Base-by-base conservation (phyloP, 2,113 vertebrate species). In the Porphyrio hochstetteri region DNA sequence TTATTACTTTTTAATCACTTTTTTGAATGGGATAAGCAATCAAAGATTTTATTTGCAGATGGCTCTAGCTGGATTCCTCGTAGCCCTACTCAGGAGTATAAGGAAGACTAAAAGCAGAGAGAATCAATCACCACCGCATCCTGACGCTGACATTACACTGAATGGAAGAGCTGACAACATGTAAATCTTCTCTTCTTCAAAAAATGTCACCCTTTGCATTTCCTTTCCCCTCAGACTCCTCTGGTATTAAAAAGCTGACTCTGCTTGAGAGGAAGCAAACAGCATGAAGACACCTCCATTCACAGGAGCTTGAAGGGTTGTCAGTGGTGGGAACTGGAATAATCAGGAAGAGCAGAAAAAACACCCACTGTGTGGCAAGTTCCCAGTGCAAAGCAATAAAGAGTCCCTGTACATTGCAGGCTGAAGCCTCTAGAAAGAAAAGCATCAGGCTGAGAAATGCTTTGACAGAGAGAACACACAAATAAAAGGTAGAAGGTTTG, bases 381-480 rank as follows among this genome's bases (percentile, higher is more conserved):
- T 94, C 76, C 82, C 50, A 42, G 80, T 68, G 42, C 61, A 85
- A 79, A 93, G 67, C 77, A 95, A 88, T 93, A 75, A 90, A 92
- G 90, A 86, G 20, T 8, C 33, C 29, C 44, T 60, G 75, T 16
- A 57, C 44, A 75, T 12, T 61, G 84, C 52, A 89, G 68, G n/a
- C 42, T 35, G 79, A 64, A 84, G 57, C 52, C 82, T 97, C 88
- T 46, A 27, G 55, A 75, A 89, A 59, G 86, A 35, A 27, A 94
- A 97, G 85, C 40, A 82, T 92, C 96, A 96, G 88, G 36, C 42
- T 83, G 70, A 96, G 90, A 97, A 97, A 80, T 20, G 70, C 75
- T 94, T 86, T 97, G 96, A 92, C 93, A 96, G 94, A 94, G 90
- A 82, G 90, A 93, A 93, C 24, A 40, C 57, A 77, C 91, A 93